Percentiles rank a stretch among this genome's conserved stretches.
These are phyloP conservation scores for Petrosia ficiformis DNA, from an alignment of 37 sponge, comb jelly and placozoan species.

Conservation along the genomic window DNA sequence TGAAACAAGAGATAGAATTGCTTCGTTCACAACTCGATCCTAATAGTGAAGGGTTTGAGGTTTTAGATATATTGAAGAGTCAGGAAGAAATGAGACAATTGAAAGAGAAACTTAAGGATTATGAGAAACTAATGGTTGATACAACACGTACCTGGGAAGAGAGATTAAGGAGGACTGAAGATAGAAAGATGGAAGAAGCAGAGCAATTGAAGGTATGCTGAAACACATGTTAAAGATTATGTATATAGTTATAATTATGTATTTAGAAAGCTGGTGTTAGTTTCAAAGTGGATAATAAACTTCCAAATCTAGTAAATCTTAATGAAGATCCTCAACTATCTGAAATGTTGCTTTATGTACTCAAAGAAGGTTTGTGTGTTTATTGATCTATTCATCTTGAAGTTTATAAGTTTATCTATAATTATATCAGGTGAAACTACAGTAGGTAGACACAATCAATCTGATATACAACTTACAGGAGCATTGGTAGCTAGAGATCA, in stretches of 20 bases:
- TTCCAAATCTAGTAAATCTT: constrained; percentile 87
- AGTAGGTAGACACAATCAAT: constrained; percentile 47
- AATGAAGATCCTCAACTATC: constrained; percentile 92
- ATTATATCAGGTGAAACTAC: constrained; percentile 39
- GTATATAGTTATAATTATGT: not conserved
- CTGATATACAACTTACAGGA: constrained; percentile 81
- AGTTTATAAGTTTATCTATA: not conserved
- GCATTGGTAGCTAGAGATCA: constrained; percentile 67
- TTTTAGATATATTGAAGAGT: not conserved
- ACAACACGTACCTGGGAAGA: constrained; percentile 74
- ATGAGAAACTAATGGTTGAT: constrained; percentile 74
- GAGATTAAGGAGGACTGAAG: constrained; percentile 53
- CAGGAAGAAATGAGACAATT: constrained; percentile 40
- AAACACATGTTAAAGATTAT: not conserved
- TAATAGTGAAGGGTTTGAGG: not conserved
- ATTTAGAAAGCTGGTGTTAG: constrained; percentile 67
- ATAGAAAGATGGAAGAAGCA: constrained; percentile 66
- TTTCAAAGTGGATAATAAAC: constrained; percentile 69
- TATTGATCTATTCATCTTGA: not conserved
- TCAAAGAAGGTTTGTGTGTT: constrained; percentile 63
- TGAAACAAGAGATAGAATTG: constrained; percentile 62
- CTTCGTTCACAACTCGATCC: constrained; percentile 5
- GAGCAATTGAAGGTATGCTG: constrained; percentile 62
- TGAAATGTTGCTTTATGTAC: constrained; percentile 78
- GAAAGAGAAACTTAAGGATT: constrained; percentile 53